Evolutionary conservation across 1,140 invertebrate species (phyloP).

Genomic region (Penaeus vannamei): DNA sequence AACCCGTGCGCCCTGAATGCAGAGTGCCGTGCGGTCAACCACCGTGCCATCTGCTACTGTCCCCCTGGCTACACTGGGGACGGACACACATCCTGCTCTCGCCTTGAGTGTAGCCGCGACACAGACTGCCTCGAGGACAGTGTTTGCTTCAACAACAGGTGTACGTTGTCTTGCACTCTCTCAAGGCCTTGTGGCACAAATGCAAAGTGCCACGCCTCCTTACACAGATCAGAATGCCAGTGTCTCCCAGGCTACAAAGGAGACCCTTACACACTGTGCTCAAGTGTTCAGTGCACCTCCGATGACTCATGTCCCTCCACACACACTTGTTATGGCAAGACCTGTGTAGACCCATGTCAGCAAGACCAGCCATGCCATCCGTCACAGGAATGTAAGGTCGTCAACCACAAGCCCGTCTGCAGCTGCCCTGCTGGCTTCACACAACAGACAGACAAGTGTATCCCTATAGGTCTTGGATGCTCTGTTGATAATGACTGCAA

Average conservation of each 20-base stretch:
- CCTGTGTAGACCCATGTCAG: constrained; percentile 84
- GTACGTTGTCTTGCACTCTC: constrained; percentile 79
- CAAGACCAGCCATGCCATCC: constrained; percentile 82
- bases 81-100: constrained; percentile 78
- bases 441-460: constrained; percentile 80
- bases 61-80: constrained; percentile 86
- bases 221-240: constrained; percentile 85
- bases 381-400: constrained; percentile 82
- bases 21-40: constrained; percentile 78
- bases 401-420: constrained; percentile 70
- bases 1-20: constrained; percentile 88
- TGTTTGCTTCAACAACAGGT: constrained; percentile 84
- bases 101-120: constrained; percentile 81
- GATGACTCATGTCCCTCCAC: constrained; percentile 81
- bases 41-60: constrained; percentile 81
- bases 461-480: constrained; percentile 80
- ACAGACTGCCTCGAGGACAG: constrained; percentile 83
- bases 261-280: constrained; percentile 84
- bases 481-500: constrained; percentile 86
- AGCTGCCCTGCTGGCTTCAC: constrained; percentile 69
- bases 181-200: constrained; percentile 73
- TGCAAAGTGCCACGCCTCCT: constrained; percentile 70
- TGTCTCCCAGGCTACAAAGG: constrained; percentile 86
- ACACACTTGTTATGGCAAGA: constrained; percentile 81
- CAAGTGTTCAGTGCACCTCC: constrained; percentile 81